A percentile compares a stretch with the other conserved stretches of the same genome.
Conservation (phyloP, 2,888 invertebrate species). For the Temnothorax ravouxi region DNA sequence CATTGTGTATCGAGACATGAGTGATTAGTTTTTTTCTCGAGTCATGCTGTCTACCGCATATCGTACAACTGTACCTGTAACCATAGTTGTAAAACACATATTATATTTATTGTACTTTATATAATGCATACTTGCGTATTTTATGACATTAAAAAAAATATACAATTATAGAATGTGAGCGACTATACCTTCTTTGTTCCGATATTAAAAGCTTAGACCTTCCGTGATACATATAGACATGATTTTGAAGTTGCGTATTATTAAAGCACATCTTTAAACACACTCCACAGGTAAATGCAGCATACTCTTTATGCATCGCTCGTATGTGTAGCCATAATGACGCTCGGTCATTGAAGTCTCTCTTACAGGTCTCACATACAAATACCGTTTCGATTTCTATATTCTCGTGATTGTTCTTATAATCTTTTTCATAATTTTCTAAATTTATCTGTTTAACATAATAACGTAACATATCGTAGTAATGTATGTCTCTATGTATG, state of each 20-base stretch:
- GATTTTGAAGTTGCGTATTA: constrained; percentile 86
- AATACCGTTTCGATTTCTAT: constrained; percentile 86
- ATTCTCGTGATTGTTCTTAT: constrained; percentile 81
- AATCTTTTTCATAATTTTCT: constrained; percentile 81
- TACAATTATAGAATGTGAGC: neutral
- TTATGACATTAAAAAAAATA: neutral
- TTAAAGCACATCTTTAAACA: constrained; percentile 87
- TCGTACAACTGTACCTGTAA: constrained; percentile 85
- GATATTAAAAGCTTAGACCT: constrained; percentile 84
- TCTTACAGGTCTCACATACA: constrained; percentile 86
- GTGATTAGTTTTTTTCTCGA: constrained; percentile 87
- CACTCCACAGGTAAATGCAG: constrained; percentile 88
- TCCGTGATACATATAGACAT: constrained; percentile 87
- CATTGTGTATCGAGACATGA: constrained; percentile 88
- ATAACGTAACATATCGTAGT: neutral
- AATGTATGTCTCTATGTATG: neutral
- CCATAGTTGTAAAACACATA: neutral
- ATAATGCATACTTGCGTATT: neutral
- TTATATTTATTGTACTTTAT: neutral
- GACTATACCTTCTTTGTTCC: constrained; percentile 84
- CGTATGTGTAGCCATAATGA: constrained; percentile 88
- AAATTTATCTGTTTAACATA: constrained; percentile 60
- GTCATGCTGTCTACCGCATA: constrained; percentile 88
- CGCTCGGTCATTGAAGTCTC: constrained; percentile 87
- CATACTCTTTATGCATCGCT: constrained; percentile 87